These are phyloP conservation scores for Falco punctatus DNA, from an alignment of 2,113 vertebrate genomes.

Conservation along the genomic window DNA sequence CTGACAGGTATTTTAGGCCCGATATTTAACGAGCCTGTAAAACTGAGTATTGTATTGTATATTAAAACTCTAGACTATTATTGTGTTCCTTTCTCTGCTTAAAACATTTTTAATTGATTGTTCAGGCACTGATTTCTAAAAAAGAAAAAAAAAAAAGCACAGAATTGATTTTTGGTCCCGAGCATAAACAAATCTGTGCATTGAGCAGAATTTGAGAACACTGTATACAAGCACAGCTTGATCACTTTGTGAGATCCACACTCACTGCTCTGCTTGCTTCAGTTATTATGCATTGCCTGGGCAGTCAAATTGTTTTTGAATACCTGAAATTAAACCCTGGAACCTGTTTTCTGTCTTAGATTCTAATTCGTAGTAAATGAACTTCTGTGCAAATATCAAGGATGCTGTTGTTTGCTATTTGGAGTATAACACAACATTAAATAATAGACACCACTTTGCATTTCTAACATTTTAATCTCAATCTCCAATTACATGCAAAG, in stretches of 20 bases:
- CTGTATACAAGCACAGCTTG: neutral
- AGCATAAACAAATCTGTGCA: conserved; percentile 5
- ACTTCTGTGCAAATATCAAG: neutral
- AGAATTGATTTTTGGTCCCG: neutral
- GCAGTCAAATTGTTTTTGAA: neutral
- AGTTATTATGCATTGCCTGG: neutral
- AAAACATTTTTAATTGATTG: neutral
- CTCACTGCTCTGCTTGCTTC: neutral
- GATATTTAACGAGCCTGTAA: neutral
- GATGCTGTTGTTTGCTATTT: neutral
- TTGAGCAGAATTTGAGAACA: neutral
- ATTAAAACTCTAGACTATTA: neutral
- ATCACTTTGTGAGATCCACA: neutral
- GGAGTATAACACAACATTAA: neutral
- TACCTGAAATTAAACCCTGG: neutral
- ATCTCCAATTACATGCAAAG: neutral
- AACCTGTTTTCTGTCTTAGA: neutral
- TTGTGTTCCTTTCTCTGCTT: neutral
- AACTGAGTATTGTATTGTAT: neutral
- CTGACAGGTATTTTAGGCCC: neutral
- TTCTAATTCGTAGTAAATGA: conserved; percentile 12
- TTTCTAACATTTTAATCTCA: neutral
- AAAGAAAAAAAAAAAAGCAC: neutral
- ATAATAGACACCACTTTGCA: neutral
- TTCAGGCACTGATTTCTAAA: neutral